phyloP scores from a whole-genome alignment of 2,888 invertebrate species.

The Baronia brevicornis region DNA sequence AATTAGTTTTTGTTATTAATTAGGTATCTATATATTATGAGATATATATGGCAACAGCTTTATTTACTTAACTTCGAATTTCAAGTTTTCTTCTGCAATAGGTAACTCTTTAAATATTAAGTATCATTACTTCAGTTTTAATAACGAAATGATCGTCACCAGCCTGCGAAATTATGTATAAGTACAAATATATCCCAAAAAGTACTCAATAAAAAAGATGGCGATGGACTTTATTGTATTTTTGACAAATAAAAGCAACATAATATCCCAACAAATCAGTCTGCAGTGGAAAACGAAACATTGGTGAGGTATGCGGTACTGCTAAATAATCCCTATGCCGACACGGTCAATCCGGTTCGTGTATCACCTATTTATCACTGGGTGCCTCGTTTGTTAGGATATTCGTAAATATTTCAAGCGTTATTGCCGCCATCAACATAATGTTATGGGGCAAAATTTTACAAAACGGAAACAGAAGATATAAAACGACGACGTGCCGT shows the following conservation, averaged over 20 bases:
- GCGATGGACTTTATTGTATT: too few relatives aligned
- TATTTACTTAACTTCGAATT: too few relatives aligned
- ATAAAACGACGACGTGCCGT: conserved; percentile 57
- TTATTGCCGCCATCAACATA: conserved; percentile 73
- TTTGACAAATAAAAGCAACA: conserved; percentile 32
- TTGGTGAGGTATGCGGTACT: conserved; percentile 18
- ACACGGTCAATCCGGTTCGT: conserved; percentile 60
- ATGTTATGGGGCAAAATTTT: conserved; percentile 72
- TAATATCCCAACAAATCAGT: conserved; percentile 20
- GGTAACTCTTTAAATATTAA: too few relatives aligned
- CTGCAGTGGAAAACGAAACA: conserved; percentile 22
- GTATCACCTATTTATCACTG: conserved; percentile 61
- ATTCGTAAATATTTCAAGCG: conserved; percentile 74
- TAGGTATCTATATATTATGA: too few relatives aligned
- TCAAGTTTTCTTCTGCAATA: too few relatives aligned
- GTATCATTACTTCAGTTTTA: too few relatives aligned
- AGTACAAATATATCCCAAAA: too few relatives aligned
- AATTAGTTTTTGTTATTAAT: too few relatives aligned
- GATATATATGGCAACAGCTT: too few relatives aligned
- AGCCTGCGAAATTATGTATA: too few relatives aligned
- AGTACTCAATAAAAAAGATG: too few relatives aligned
- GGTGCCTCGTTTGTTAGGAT: conserved; percentile 65
- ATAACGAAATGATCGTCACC: too few relatives aligned
- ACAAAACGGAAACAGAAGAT: conserved; percentile 71
- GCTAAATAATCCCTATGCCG: conserved; percentile 50